phyloP scores from a whole-genome alignment of 2,888 invertebrate species.

The Halictus ligatus region DNA sequence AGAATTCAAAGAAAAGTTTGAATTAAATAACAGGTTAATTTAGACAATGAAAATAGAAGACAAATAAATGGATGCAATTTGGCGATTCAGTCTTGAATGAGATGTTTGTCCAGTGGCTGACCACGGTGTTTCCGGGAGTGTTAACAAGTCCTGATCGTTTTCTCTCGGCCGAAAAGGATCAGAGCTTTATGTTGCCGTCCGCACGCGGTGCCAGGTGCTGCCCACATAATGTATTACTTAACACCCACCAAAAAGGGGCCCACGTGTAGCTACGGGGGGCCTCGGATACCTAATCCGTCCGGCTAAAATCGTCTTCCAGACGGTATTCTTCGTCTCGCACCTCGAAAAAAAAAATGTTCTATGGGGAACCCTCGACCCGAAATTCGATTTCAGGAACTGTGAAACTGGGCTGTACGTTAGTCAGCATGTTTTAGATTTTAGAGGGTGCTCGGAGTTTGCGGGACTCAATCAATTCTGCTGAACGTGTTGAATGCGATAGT shows the following conservation, averaged over 20 bases:
- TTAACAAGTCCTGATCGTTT: constrained; percentile 73
- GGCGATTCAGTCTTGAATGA: constrained; percentile 46
- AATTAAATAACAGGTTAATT: not conserved
- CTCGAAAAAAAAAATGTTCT: constrained; percentile 22
- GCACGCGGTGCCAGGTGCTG: constrained; percentile 78
- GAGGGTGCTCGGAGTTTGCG: not conserved
- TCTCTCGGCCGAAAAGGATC: constrained; percentile 56
- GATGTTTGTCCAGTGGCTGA: constrained; percentile 56
- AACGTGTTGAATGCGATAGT: not conserved
- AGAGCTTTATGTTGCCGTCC: constrained; percentile 70
- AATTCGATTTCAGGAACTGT: constrained; percentile 17
- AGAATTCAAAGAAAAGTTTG: not conserved
- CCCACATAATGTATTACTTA: constrained; percentile 82
- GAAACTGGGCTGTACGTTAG: constrained; percentile 36
- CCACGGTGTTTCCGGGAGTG: constrained; percentile 69
- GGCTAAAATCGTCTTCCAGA: constrained; percentile 49
- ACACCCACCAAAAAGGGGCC: constrained; percentile 74
- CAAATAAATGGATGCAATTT: constrained; percentile 31
- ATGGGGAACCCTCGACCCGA: not conserved
- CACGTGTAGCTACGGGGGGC: constrained; percentile 64
- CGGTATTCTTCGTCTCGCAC: constrained; percentile 39
- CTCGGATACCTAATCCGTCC: constrained; percentile 59
- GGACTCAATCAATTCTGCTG: not conserved
- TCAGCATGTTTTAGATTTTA: constrained; percentile 23
- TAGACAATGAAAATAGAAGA: not conserved